Conservation (phyloP, 2,113 vertebrate genomes). For the Catharus fuscescens region DNA sequence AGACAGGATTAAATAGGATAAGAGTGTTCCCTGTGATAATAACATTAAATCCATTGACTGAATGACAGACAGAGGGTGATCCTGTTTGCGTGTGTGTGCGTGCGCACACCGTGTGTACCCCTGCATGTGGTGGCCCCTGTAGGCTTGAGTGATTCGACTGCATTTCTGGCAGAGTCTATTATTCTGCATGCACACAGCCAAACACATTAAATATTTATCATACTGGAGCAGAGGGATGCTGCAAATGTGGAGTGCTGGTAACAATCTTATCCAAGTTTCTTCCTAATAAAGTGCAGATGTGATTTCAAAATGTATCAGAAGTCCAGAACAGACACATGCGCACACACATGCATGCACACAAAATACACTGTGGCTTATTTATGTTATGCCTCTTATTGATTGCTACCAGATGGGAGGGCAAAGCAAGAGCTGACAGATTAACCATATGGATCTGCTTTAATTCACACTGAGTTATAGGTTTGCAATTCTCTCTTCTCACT, state of each 20-base stretch:
- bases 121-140: neutral
- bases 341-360: neutral
- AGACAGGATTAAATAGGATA: conserved; percentile 59
- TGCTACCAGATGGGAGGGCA: conserved; percentile 43
- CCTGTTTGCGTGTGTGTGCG: neutral
- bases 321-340: neutral
- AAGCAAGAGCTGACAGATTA: conserved; percentile 43
- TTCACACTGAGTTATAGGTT: neutral
- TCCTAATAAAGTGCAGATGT: conserved; percentile 26
- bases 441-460: conserved; percentile 38
- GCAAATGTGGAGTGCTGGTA: neutral
- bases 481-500: neutral
- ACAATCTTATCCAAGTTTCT: neutral
- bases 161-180: neutral
- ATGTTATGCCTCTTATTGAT: conserved; percentile 11
- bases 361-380: neutral
- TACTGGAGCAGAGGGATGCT: neutral
- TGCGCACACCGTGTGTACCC: rapidly evolving
- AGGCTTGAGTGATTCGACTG: neutral
- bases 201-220: conserved; percentile 41
- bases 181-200: neutral
- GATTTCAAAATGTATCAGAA: neutral
- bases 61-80: conserved; percentile 6
- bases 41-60: conserved; percentile 32
- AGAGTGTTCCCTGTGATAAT: neutral